These are phyloP conservation scores for Heliconius ethilla DNA, from an alignment of 2,888 invertebrate genomes.

Conservation along the genomic window DNA sequence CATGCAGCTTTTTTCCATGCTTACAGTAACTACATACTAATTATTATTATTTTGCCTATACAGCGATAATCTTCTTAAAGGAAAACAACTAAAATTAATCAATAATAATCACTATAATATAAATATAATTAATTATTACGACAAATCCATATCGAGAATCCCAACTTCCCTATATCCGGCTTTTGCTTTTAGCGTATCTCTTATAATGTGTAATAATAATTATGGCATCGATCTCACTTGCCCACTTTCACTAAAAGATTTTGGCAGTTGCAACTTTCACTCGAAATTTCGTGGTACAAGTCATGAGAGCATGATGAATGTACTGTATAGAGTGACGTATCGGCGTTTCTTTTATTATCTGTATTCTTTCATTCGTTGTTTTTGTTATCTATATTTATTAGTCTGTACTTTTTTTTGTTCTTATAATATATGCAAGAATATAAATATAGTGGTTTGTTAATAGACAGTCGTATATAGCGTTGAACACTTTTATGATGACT, in stretches of 20 bases:
- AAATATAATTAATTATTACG: constrained; percentile 33
- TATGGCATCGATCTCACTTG: constrained; percentile 80
- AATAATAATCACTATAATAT: background rate
- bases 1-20: background rate
- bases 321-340: constrained; percentile 5
- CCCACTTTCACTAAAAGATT: constrained; percentile 76
- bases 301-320: constrained; percentile 28
- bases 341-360: background rate
- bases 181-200: constrained; percentile 77
- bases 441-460: background rate
- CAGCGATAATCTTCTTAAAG: background rate
- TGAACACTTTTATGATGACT: background rate
- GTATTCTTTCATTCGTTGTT: too few species aligned
- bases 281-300: constrained; percentile 46
- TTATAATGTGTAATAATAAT: constrained; percentile 80
- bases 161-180: constrained; percentile 62
- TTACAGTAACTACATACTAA: background rate
- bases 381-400: background rate
- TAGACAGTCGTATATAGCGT: background rate
- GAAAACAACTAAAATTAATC: background rate
- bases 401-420: background rate
- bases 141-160: constrained; percentile 30
- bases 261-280: constrained; percentile 79
- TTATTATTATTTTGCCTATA: background rate
- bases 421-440: background rate